A percentile compares a stretch with the other conserved stretches of the same genome.
Conservation (phyloP, 1,140 invertebrate species). For the Drosophila chauvacae region DNA sequence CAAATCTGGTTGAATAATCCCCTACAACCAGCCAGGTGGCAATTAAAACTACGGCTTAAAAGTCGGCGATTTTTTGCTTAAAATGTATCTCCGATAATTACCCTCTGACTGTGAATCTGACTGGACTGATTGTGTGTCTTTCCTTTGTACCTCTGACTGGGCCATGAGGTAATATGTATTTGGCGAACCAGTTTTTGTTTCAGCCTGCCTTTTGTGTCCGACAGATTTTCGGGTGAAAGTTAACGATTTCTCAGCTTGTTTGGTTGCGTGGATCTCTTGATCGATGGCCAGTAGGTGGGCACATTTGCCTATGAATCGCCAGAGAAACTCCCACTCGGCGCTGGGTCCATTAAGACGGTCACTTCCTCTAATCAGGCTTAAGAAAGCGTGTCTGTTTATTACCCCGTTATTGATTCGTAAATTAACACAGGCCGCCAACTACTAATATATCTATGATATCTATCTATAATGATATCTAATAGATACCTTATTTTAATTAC, state of each 20-base stretch:
- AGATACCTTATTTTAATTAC: neutral
- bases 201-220: constrained; percentile 21
- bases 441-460: no score
- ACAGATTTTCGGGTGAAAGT: constrained; percentile 67
- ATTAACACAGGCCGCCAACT: neutral
- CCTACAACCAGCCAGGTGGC: constrained; percentile 9
- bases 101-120: constrained; percentile 9
- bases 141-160: constrained; percentile 14
- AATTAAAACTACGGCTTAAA: constrained; percentile 21
- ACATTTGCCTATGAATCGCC: constrained; percentile 26
- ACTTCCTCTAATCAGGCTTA: constrained; percentile 16
- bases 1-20: constrained; percentile 20
- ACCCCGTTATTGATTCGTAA: constrained; percentile 3
- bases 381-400: constrained; percentile 4
- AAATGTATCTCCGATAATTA: constrained; percentile 34
- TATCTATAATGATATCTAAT: neutral
- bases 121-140: neutral
- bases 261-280: constrained; percentile 49
- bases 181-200: constrained; percentile 70
- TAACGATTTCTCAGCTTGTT: constrained; percentile 44
- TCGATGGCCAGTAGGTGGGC: constrained; percentile 65
- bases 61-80: neutral
- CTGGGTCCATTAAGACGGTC: constrained; percentile 12
- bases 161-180: constrained; percentile 70
- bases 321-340: constrained; percentile 26